Evolutionary conservation across 2,113 vertebrate genomes (phyloP).

Genomic region (Erythrocercus mccallii): DNA sequence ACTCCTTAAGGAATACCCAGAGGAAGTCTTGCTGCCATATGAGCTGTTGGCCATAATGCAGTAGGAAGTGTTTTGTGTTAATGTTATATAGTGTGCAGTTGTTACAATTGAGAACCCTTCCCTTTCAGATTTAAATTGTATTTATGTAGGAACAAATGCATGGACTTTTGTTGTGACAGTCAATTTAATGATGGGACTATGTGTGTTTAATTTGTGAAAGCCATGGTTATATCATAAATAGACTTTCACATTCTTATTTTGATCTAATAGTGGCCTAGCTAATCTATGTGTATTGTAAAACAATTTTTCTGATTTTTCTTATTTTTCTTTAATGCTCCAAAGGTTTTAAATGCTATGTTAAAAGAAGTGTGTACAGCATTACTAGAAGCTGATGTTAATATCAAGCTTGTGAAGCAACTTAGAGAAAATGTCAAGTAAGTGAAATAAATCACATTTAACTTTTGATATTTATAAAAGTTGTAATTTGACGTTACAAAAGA

Average conservation of each 20-base stretch:
- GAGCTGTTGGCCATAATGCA: not conserved
- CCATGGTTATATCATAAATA: not conserved
- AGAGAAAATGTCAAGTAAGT: constrained; percentile 98
- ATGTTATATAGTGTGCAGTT: not conserved
- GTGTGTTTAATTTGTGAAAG: not conserved
- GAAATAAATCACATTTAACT: not conserved
- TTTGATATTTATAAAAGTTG: not conserved
- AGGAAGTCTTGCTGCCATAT: not conserved
- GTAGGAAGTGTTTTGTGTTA: not conserved
- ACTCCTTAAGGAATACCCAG: not conserved
- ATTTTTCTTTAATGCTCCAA: constrained; percentile 16
- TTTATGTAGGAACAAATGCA: not conserved
- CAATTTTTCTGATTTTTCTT: constrained; percentile 10
- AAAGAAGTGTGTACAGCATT: constrained; percentile 98
- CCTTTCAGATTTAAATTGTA: not conserved
- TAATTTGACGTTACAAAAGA: not conserved
- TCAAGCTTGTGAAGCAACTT: constrained; percentile 96
- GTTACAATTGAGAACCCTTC: not conserved
- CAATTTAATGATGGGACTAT: not conserved
- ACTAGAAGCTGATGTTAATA: constrained; percentile 97
- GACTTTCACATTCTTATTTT: not conserved
- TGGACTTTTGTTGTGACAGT: not conserved
- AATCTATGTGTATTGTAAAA: not conserved
- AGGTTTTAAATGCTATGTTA: constrained; percentile 98
- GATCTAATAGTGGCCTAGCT: not conserved